Conservation (phyloP, 1,140 invertebrate genomes). For the Scaptomyza pallida region DNA sequence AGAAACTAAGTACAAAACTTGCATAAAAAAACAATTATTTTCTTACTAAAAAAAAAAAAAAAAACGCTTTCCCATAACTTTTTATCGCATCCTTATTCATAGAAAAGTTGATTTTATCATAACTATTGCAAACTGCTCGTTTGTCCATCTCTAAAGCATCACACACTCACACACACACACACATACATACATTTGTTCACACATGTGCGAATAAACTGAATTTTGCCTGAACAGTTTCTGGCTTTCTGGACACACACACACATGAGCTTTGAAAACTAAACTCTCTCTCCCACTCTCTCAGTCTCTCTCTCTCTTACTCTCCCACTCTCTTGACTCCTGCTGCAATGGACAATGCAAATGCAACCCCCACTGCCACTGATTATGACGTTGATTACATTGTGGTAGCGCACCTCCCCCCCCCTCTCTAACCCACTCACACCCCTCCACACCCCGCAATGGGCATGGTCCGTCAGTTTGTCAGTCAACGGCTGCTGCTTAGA, state of each 20-base stretch:
- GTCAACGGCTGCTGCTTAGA: slow-evolving; percentile 65
- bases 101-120: too few species aligned
- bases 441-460: slow-evolving; percentile 13
- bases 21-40: too few species aligned
- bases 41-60: too few species aligned
- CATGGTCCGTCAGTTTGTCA: slow-evolving; percentile 46
- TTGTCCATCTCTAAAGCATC: slow-evolving; percentile 45
- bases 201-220: slow-evolving; percentile 45
- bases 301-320: slow-evolving; percentile 8
- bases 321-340: not conserved
- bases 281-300: slow-evolving; percentile 11
- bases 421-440: slow-evolving; percentile 11
- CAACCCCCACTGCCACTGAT: slow-evolving; percentile 13
- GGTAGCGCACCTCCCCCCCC: slow-evolving; percentile 5
- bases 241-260: slow-evolving; percentile 34
- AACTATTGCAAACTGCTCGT: not conserved
- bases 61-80: too few species aligned
- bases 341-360: slow-evolving; percentile 24
- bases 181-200: not conserved
- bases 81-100: too few species aligned
- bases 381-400: slow-evolving; percentile 47
- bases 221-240: slow-evolving; percentile 46
- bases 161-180: not conserved
- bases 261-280: slow-evolving; percentile 17
- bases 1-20: too few species aligned